Evolutionary conservation across 2,888 invertebrate genomes (phyloP).

Genomic region (Cheilosia urbana): DNA sequence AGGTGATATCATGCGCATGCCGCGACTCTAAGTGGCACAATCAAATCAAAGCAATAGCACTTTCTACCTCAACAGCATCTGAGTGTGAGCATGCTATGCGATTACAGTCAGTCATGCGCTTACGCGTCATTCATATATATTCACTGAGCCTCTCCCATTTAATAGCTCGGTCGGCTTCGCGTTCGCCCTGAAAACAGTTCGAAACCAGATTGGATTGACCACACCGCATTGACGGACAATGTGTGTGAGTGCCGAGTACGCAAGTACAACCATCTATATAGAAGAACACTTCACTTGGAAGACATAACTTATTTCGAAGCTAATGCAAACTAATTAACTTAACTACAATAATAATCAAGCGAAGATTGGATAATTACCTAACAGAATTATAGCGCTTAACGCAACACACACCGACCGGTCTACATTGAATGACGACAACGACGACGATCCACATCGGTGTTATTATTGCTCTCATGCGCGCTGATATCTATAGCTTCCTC

Average conservation of each 20-base stretch:
- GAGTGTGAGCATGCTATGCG: conserved; percentile 11
- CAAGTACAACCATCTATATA: conserved; percentile 21
- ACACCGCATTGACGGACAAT: conserved; percentile 7
- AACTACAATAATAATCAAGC: conserved; percentile 74
- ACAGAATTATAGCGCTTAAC: conserved; percentile 65
- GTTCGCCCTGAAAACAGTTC: conserved; percentile 21
- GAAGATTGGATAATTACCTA: conserved; percentile 73
- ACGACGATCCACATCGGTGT: conserved; percentile 31
- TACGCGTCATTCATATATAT: conserved; percentile 34
- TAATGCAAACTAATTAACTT: conserved; percentile 74
- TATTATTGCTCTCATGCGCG: conserved; percentile 23
- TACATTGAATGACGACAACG: conserved; percentile 21
- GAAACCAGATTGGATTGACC: conserved; percentile 23
- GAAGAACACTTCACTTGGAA: conserved; percentile 39
- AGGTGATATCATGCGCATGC: conserved; percentile 62
- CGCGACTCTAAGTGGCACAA: conserved; percentile 40
- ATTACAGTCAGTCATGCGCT: conserved; percentile 36
- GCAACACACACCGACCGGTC: conserved; percentile 40
- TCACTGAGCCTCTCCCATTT: conserved; percentile 52
- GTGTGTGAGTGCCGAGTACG: conserved; percentile 1
- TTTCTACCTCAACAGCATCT: conserved; percentile 57
- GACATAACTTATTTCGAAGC: conserved; percentile 71
- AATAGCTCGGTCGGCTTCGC: conserved; percentile 13
- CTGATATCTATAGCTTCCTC: conserved; percentile 46
- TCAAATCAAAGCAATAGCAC: conserved; percentile 52